Base-by-base conservation (phyloP, 1,140 invertebrate species). In the Calephelis virginiensis region DNA sequence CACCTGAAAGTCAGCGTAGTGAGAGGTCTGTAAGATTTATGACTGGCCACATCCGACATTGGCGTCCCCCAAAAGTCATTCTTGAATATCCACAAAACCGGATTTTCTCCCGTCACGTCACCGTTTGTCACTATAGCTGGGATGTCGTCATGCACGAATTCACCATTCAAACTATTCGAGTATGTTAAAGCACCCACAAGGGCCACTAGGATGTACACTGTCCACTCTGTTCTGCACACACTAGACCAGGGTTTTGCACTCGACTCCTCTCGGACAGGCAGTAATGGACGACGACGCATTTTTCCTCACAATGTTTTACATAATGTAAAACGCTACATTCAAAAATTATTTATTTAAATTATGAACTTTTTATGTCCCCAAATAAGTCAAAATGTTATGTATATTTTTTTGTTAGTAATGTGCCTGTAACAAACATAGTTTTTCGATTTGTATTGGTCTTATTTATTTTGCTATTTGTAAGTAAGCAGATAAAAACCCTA, bases 11-110 rank as follows among this genome's bases (percentile, higher is more conserved):
- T 95, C 61, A 97, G 91, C 46, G 95, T 95, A 6, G 96, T 97
- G 47, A 97, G 90, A 12, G 96, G 96, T 68, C 96, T 92, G 83
- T 97, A 97, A 28, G 95, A 96, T 90, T 97, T 97, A 87, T 97
- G 96, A 79, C 96, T 97, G 76, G 92, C 93, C 38, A 94, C 91
- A 85, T 97, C 96, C 11, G 94, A 92, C 96, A 98, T 97, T 6
- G 96, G 95, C 38, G 96, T 97, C 10, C 97, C 97, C 97, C 97
- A 98, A 81, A 98, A 98, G 85, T 98, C 97, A 89, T 98, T 96
- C 70, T 93, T 92, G 73, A 97, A 95, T 17, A 97, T 90, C 64
- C 94, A 93, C 47, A 83, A 81, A 62, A 96, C 78, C 0, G 95
- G 91, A 47, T 93, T 95, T 46, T 92, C 91, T 0, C 94, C 96